Evolutionary conservation across 2,888 invertebrate genomes (phyloP), one percentile per base, ranked within the genome.

Genomic region (Notodonta ziczac): DNA sequence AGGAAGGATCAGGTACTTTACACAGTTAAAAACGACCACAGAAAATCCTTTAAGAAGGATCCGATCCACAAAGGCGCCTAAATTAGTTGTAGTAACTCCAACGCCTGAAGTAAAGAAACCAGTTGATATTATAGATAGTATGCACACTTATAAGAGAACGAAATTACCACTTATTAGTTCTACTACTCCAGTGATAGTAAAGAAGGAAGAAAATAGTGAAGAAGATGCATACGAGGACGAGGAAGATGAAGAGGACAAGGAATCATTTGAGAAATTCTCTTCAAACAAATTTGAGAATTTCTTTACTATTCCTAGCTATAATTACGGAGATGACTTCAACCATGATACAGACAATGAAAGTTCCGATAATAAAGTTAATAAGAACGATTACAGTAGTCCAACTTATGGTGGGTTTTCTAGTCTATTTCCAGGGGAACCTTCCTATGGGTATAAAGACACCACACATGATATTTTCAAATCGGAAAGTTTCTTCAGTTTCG

Each of bases 261-360:
- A 86, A 56, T 82, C 84, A 2, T 85, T 84, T 67, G 87, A 91
- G 64, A 94, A 94, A 76, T 94, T 90, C 64, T 88, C 93, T 48
- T 92, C 94, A 12, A 86, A 87, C 42, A 94, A 94, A 70, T 94
- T 93, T 72, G 93, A 93, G 64, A 94, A 90, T 69, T 94, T 94
- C 64, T 95, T 94, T 71, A 92, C 92, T 5, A 83, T 94, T 69
- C 91, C 94, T 5, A 86, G 87, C 60, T 93, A 81, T 68, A 75
- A 71, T 6, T 75, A 90, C 65, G 88, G 88, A 56, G 92, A 91
- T 66, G 82, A 83, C 58, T 83, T 80, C 61, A 76, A 70, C 53
- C 76, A 80, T 58, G 86, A 86, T 59, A 79, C 82, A 24, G 78
- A 81, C 46, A 81, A 78, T 58, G 80, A 82, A 42, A 82, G 78